Evolutionary conservation across 2,113 vertebrate species (phyloP), one percentile per base, ranked within the genome.

Genomic region (Elachura formosa): DNA sequence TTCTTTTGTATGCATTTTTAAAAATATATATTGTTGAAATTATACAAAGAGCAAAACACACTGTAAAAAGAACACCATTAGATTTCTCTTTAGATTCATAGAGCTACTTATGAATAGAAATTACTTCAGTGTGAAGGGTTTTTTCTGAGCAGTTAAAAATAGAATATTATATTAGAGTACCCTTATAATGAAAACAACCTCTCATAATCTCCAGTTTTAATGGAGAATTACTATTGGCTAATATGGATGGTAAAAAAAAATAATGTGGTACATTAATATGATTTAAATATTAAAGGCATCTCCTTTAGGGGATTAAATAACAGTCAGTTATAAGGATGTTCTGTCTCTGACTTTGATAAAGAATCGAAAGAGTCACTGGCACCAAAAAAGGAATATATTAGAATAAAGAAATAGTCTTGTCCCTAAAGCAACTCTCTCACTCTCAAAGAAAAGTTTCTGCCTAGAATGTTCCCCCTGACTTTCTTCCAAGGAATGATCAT

Each of bases 341-440:
- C 74, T 81, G 45, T 79, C 49, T 76, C 52, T 84, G 77, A 95
- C 84, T 95, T 89, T 92, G 89, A 94, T 87, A 79, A 87, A 95
- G 69, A 89, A 82, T 89, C 2, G 0, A 71, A 83, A 83, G 29
- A 90, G 49, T 87, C 77, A 55, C 54, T 76, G 71, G 21, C 17
- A 89, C 84, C 14, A 82, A 78, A 88, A 95, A 74, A 40, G 14
- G 55, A 92, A 69, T 92, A 46, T 89, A 91, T 95, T 94, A 91
- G n/a, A 92, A 82, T 68, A 84, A 93, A 89, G 52, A 87, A 93
- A 68, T 71, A 91, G 45, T n/a, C 84, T 75, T 91, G 89, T 91
- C 89, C 77, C 74, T 91, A 78, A 93, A 94, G 69, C 54, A 92
- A 84, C 73, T 78, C 21, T 75, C 23, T 85, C 33, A 71, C 46